Base-by-base conservation (phyloP, 2,888 invertebrate species). In the Atethmia centrago region DNA sequence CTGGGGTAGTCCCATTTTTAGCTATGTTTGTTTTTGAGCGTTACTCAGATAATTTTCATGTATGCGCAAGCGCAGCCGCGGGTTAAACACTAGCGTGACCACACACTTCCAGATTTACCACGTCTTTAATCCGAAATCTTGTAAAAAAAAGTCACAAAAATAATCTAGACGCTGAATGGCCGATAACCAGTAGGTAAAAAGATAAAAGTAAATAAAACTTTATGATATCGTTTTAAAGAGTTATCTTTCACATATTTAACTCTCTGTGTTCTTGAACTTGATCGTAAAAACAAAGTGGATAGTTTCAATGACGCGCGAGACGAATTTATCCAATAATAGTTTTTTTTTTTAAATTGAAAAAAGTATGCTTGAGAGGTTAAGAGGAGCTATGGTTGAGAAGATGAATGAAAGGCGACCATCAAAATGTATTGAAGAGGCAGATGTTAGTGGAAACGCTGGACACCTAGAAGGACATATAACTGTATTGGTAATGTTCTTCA, bases 231-330 rank as follows among this genome's bases (percentile, higher is more conserved):
- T 74, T 69, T 51, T 64, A 40, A 55, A 53, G n/a, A 55, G 63
- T 88, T 90, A 89, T 89, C 88, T 86, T 74, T 85, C 87, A 79
- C 76, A 78, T 77, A 74, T 72, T 63, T 59, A 80, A 78, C 51
- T 83, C 49, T 74, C 71, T 66, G 71, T 71, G 87, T 84, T 89
- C 90, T 90, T 93, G 93, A 92, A 92, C 92, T 87, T 81, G 80
- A 31, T 78, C 74, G 61, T 72, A 58, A 79, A 89, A 92, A 91
- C 91, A 91, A 83, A 79, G 74, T 88, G 90, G 87, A 87, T 88
- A 88, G 78, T 84, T 85, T 89, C 91, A 93, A 93, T 92, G 92
- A 90, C 92, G 92, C 56, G 61, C 51, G 70, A 68, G 61, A 69
- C 75, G 64, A 71, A 78, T 69, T 76, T 59, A 61, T 72, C 49